A percentile compares a stretch with the other conserved stretches of the same genome.
Evolutionary conservation across 2,888 invertebrate genomes (phyloP).

Genomic region (Stegophylla sp.): DNA sequence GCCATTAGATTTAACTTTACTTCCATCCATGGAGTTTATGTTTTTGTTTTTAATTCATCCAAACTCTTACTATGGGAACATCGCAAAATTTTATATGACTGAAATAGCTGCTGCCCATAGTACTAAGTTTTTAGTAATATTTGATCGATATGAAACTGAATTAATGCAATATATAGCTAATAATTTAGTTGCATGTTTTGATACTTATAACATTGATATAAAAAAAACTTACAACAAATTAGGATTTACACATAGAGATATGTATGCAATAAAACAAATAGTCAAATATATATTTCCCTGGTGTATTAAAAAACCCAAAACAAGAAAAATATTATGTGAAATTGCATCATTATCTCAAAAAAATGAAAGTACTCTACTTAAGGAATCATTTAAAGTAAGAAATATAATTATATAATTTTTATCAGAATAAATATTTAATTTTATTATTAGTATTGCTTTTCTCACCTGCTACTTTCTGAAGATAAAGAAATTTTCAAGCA

Average conservation of each 20-base stretch:
- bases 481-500: constrained; percentile 19
- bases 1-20: constrained; percentile 59
- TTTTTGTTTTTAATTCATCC: constrained; percentile 65
- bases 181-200: constrained; percentile 49
- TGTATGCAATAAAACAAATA: constrained; percentile 54
- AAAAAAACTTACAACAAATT: constrained; percentile 53
- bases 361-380: constrained; percentile 52
- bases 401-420: not conserved
- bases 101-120: constrained; percentile 70
- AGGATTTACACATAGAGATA: constrained; percentile 49
- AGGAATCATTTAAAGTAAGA: constrained; percentile 60
- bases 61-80: constrained; percentile 69
- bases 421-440: constrained; percentile 7
- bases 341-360: constrained; percentile 55
- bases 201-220: constrained; percentile 49
- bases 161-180: constrained; percentile 63
- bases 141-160: constrained; percentile 71
- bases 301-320: constrained; percentile 56
- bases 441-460: constrained; percentile 49
- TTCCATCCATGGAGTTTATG: constrained; percentile 60
- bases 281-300: constrained; percentile 60
- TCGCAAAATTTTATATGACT: constrained; percentile 69
- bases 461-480: constrained; percentile 52
- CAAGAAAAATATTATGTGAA: constrained; percentile 50
- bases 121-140: constrained; percentile 70